Evolutionary conservation across 1,140 invertebrate species (phyloP).

Genomic region (Euura saliciscinereae): DNA sequence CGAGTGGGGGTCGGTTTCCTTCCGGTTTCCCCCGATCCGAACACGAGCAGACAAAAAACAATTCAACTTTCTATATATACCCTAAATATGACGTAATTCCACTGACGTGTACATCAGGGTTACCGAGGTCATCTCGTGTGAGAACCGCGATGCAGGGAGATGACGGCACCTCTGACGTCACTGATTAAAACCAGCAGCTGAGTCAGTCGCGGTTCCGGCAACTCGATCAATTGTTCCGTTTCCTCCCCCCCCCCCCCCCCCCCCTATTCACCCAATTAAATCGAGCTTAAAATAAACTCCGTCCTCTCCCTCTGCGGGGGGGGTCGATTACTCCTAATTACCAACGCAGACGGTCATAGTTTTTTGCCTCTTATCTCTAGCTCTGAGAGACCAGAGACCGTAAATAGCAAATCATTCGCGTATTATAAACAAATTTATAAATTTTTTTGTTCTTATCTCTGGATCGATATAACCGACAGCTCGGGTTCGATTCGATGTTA

Average conservation of each 20-base stretch:
- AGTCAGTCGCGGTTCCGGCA: conserved; percentile 17
- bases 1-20: neutral
- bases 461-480: no score
- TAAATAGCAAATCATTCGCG: no score
- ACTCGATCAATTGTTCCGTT: conserved; percentile 29
- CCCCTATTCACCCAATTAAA: conserved; percentile 47
- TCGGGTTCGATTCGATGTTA: conserved; percentile 19
- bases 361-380: no score
- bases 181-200: conserved; percentile 30
- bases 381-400: no score
- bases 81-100: no score
- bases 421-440: neutral
- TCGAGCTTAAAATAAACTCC: conserved; percentile 52
- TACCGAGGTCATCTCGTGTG: conserved; percentile 48
- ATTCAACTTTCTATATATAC: no score
- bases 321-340: conserved; percentile 48
- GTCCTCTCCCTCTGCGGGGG: neutral
- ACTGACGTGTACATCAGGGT: conserved; percentile 20
- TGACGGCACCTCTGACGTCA: conserved; percentile 53
- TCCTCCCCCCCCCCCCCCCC: conserved; percentile 13
- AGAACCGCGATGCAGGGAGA: conserved; percentile 38
- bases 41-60: neutral
- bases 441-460: no score
- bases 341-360: conserved; percentile 36
- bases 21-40: neutral